Conservation (phyloP, 64 coral and sea anemone genomes). For the Cladopsammia gracilis region DNA sequence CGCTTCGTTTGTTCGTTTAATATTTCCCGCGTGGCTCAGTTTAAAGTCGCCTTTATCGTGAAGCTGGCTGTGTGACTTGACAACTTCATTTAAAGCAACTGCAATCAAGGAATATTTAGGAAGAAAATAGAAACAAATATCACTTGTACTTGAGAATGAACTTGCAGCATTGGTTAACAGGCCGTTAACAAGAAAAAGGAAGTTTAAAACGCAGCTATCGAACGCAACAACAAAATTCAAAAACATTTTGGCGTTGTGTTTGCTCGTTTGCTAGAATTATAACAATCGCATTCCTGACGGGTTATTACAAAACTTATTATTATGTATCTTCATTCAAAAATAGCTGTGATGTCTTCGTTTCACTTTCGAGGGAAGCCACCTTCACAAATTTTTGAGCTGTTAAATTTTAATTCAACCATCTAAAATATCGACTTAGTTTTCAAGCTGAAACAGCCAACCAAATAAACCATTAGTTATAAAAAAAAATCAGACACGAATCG, state of each 20-base stretch:
- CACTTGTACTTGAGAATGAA: neutral
- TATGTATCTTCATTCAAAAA: constrained; percentile 47
- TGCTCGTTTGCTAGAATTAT: neutral
- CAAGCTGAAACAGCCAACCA: neutral
- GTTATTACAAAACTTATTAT: constrained; percentile 33
- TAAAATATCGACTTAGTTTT: neutral
- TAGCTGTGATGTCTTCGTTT: constrained; percentile 44
- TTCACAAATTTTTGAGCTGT: constrained; percentile 6
- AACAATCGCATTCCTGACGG: constrained; percentile 10
- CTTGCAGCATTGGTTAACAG: neutral
- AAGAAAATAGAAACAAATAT: constrained; percentile 17
- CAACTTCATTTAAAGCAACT: neutral
- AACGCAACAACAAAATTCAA: neutral
- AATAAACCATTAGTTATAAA: neutral
- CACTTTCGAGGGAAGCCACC: neutral
- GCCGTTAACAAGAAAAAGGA: neutral
- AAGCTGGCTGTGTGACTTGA: too few relatives aligned
- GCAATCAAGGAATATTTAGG: neutral
- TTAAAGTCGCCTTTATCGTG: too few relatives aligned
- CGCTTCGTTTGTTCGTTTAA: too few relatives aligned
- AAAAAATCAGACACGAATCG: neutral
- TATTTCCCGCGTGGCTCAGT: too few relatives aligned
- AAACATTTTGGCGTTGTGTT: constrained; percentile 1
- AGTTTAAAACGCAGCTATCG: neutral
- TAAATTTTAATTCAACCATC: constrained; percentile 8